Evolutionary conservation across 2,888 invertebrate genomes (phyloP).

Genomic region (Creontiades dilutus): DNA sequence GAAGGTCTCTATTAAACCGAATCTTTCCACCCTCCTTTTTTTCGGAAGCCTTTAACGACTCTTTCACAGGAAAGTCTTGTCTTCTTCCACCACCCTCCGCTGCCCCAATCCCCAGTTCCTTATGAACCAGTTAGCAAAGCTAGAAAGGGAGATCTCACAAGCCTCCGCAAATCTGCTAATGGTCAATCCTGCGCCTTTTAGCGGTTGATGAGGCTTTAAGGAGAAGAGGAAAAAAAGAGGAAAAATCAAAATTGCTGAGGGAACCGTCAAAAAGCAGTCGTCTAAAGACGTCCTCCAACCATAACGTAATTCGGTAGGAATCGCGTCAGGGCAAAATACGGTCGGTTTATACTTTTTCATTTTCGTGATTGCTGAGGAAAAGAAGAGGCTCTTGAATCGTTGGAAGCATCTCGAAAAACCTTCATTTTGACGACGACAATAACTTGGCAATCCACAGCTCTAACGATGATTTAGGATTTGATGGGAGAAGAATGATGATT

Average conservation of each 20-base stretch:
- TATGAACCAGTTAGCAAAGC: conserved; percentile 62
- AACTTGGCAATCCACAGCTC: not conserved
- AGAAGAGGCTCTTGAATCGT: not conserved
- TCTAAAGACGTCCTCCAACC: not conserved
- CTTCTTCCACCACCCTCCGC: not conserved
- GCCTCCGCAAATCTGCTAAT: conserved; percentile 58
- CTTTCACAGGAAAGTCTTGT: conserved; percentile 51
- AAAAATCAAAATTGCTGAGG: not conserved
- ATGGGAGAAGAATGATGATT: not conserved
- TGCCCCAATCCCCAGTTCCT: conserved; percentile 17
- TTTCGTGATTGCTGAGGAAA: conserved; percentile 29
- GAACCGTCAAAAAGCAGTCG: not conserved
- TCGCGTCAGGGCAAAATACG: not conserved
- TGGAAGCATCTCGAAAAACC: not conserved
- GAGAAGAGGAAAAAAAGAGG: not conserved
- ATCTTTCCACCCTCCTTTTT: conserved; percentile 64
- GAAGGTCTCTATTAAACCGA: conserved; percentile 69
- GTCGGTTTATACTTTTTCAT: conserved; percentile 34
- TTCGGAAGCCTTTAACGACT: conserved; percentile 59
- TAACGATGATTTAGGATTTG: not conserved
- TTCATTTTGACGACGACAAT: conserved; percentile 17
- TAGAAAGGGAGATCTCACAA: conserved; percentile 25
- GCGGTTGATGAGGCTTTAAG: conserved; percentile 58
- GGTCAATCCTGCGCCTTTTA: conserved; percentile 61
- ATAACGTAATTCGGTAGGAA: conserved; percentile 6